Evolutionary conservation across 2,113 vertebrate species (phyloP).

Genomic region (Gulo gulo): DNA sequence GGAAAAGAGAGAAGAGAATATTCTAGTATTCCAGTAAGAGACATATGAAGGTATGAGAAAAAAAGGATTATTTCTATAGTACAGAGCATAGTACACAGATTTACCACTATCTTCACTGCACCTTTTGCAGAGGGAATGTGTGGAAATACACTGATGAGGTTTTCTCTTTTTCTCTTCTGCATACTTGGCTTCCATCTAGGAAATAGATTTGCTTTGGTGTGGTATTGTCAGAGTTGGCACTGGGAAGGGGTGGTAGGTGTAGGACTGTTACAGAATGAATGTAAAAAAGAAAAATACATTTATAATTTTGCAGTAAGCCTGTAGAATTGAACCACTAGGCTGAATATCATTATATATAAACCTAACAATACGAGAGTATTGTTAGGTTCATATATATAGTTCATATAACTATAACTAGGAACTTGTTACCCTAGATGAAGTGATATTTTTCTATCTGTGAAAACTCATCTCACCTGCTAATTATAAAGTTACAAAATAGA

Average conservation of each 20-base stretch:
- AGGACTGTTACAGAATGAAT: background rate
- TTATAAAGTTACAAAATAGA: background rate
- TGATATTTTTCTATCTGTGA: background rate
- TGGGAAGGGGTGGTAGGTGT: background rate
- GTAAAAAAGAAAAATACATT: background rate
- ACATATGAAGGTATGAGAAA: background rate
- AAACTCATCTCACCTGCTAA: background rate
- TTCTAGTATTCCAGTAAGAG: background rate
- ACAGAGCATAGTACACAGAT: background rate
- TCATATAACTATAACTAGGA: background rate
- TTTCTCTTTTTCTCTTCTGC: background rate
- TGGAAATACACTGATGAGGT: background rate
- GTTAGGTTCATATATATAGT: no score
- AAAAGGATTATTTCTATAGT: background rate
- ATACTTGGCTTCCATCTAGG: background rate
- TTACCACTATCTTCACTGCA: background rate
- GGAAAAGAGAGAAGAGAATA: background rate
- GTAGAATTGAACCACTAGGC: background rate
- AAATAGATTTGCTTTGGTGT: background rate
- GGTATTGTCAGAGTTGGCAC: background rate
- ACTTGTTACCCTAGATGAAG: background rate
- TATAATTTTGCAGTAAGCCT: background rate
- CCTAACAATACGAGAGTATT: background rate
- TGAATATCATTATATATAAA: background rate
- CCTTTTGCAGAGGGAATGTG: background rate